phyloP scores from a whole-genome alignment of 1,140 invertebrate species.

The Ectropis grisescens region DNA sequence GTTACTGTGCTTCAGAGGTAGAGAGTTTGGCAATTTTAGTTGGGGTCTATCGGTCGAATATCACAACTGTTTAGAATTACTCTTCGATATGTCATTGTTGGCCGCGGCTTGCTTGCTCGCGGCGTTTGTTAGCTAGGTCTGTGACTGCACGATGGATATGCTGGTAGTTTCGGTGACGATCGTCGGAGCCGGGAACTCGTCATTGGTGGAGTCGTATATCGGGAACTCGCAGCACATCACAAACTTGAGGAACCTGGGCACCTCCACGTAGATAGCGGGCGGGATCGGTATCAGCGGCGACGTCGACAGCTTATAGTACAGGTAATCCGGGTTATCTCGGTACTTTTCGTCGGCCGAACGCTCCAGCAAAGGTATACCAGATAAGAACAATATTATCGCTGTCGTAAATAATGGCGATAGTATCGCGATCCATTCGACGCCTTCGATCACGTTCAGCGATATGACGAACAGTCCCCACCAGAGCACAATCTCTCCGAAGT shows the following conservation, averaged over 20 bases:
- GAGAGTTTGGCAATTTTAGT: conserved; percentile 53
- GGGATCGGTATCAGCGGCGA: conserved; percentile 91
- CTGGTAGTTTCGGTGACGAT: conserved; percentile 81
- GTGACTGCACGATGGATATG: conserved; percentile 79
- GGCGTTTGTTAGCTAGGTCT: conserved; percentile 82
- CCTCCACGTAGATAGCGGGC: conserved; percentile 84
- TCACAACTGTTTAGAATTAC: conserved; percentile 54
- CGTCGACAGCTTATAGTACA: conserved; percentile 87
- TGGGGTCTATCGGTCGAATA: conserved; percentile 48
- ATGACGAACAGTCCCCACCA: conserved; percentile 96
- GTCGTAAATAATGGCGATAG: conserved; percentile 91
- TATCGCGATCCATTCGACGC: conserved; percentile 86
- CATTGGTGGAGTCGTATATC: conserved; percentile 82
- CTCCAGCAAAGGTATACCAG: conserved; percentile 88
- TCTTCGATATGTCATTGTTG: conserved; percentile 21
- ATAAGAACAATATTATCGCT: conserved; percentile 89
- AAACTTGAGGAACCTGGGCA: conserved; percentile 86
- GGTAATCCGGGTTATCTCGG: conserved; percentile 85
- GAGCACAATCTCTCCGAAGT: conserved; percentile 93
- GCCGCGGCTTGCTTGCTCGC: conserved; percentile 64
- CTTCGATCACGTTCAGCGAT: conserved; percentile 86
- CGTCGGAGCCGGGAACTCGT: conserved; percentile 73
- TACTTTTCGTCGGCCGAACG: conserved; percentile 89
- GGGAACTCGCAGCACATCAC: conserved; percentile 90
- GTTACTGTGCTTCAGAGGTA: conserved; percentile 59